Evolutionary conservation across 1,140 invertebrate genomes (phyloP).

Genomic region (Trichomalopsis sarcophagae): DNA sequence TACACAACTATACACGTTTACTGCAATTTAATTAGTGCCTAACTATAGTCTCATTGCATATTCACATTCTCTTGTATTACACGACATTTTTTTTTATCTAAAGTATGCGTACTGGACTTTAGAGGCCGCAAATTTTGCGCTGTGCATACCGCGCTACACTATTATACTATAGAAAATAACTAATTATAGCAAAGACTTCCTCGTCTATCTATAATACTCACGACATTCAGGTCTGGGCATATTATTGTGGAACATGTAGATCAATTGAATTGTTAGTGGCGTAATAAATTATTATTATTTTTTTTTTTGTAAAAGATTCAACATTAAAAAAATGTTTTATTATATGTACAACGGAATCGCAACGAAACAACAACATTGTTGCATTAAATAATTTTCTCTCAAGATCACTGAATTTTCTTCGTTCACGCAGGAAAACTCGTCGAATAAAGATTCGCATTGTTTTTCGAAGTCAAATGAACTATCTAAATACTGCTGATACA

Average conservation of each 20-base stretch:
- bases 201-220: neutral
- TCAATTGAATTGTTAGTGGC: neutral
- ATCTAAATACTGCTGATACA: neutral
- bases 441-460: neutral
- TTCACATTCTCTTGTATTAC: neutral
- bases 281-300: neutral
- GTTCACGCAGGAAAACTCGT: neutral
- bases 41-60: neutral
- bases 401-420: neutral
- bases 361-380: neutral
- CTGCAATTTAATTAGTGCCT: neutral
- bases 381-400: neutral
- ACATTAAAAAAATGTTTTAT: constrained; percentile 4
- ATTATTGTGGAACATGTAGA: neutral
- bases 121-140: neutral
- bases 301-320: neutral
- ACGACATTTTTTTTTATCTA: neutral
- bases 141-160: neutral
- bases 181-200: neutral
- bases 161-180: neutral
- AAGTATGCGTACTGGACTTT: neutral
- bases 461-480: neutral
- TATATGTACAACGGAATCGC: neutral
- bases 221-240: neutral
- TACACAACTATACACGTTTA: neutral